phyloP scores from a whole-genome alignment of 2,113 vertebrate species.

The Albula glossodonta region DNA sequence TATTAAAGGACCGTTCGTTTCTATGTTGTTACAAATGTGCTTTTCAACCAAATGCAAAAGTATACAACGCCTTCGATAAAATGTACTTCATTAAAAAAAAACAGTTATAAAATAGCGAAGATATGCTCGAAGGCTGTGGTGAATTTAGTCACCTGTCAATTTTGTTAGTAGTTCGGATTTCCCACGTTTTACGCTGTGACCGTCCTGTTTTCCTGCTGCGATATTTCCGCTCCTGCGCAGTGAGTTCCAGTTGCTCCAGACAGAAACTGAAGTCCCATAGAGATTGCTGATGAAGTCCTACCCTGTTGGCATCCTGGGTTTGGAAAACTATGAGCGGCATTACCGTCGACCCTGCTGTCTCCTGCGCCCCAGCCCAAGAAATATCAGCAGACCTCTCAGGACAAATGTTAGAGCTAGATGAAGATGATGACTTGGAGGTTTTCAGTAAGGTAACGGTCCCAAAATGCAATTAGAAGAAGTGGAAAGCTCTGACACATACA shows the following conservation, averaged over 20 bases:
- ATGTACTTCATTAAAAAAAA: too few relatives aligned
- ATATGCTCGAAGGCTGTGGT: too few relatives aligned
- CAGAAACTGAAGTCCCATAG: constrained; percentile 41
- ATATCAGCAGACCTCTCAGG: constrained; percentile 53
- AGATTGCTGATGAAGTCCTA: constrained; percentile 28
- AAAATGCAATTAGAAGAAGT: neutral
- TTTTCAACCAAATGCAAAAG: too few relatives aligned
- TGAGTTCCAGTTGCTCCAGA: constrained; percentile 22
- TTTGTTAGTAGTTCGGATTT: neutral
- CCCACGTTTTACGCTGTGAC: neutral
- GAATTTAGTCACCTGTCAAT: too few relatives aligned
- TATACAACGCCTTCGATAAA: too few relatives aligned
- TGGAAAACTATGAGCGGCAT: constrained; percentile 39
- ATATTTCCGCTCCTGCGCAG: constrained; percentile 63
- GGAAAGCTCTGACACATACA: neutral
- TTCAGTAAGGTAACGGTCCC: constrained; percentile 70
- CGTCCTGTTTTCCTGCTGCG: constrained; percentile 29
- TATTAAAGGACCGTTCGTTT: too few relatives aligned
- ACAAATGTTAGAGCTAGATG: constrained; percentile 71
- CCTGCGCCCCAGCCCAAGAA: constrained; percentile 20
- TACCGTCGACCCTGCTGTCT: constrained; percentile 15
- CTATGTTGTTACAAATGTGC: too few relatives aligned
- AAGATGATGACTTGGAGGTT: constrained; percentile 78
- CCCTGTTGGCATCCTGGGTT: constrained; percentile 13
- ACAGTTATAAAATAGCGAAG: too few relatives aligned